phyloP scores from a whole-genome alignment of 2,113 vertebrate genomes.

The Hystrix brachyura region DNA sequence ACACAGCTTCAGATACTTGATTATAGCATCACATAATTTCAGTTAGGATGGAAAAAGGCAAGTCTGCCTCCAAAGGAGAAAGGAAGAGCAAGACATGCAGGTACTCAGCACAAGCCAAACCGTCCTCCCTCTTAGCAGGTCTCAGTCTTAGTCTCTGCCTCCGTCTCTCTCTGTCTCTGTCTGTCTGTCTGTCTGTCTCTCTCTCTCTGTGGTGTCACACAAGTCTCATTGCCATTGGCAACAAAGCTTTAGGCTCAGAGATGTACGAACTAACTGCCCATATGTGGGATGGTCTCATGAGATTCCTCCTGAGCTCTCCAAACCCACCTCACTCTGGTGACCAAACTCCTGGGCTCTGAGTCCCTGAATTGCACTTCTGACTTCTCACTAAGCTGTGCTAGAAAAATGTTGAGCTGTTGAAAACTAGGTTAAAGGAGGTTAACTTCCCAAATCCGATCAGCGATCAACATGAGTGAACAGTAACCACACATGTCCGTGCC shows the following conservation, averaged over 20 bases:
- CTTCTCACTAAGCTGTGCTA: not conserved
- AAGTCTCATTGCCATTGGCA: not conserved
- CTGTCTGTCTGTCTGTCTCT: not conserved
- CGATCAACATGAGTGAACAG: not conserved
- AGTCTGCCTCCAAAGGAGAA: not conserved
- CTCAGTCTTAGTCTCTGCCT: not conserved
- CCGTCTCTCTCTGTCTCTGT: not conserved
- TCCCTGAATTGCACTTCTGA: not conserved
- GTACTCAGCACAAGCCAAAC: not conserved
- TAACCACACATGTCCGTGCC: not conserved
- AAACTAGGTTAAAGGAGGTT: slow-evolving; percentile 39
- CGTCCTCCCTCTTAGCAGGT: not conserved
- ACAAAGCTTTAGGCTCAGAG: not conserved
- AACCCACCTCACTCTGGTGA: not conserved
- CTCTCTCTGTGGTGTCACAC: not conserved
- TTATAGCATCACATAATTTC: not conserved
- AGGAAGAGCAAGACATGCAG: not conserved
- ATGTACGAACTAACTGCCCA: not conserved
- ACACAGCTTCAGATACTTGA: not conserved
- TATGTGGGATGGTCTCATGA: not conserved
- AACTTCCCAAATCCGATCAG: not conserved
- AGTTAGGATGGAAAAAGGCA: not conserved
- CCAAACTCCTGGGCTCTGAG: not conserved
- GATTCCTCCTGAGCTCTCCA: not conserved
- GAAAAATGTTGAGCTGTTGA: not conserved